These are phyloP conservation scores for Austrolebias charrua DNA, from an alignment of 2,797 vertebrate genomes.

Conservation along the genomic window DNA sequence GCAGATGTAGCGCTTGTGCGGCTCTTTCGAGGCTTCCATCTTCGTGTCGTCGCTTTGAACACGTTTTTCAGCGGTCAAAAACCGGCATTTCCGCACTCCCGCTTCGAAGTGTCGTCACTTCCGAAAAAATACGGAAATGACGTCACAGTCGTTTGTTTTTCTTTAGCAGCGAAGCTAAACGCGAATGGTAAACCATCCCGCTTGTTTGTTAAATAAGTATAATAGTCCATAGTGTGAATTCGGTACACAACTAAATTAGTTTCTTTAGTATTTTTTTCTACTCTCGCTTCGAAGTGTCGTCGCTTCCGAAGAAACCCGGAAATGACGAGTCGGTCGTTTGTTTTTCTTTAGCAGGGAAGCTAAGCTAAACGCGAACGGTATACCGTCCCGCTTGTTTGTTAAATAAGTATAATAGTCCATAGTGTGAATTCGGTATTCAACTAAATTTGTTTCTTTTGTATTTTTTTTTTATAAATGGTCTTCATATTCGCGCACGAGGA, in stretches of 20 bases:
- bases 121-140: background rate
- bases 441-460: rapidly evolving
- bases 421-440: background rate
- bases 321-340: background rate
- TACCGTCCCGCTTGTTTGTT: no score
- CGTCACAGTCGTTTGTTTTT: background rate
- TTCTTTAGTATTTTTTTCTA: background rate
- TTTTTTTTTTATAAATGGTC: rapidly evolving
- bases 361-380: no score
- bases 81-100: slow-evolving; percentile 30
- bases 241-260: rapidly evolving
- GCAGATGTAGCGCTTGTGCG: slow-evolving; percentile 81
- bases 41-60: background rate
- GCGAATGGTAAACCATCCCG: slow-evolving; percentile 15
- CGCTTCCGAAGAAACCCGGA: slow-evolving; percentile 4
- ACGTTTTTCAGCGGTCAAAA: slow-evolving; percentile 2
- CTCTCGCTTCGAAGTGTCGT: background rate
- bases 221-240: rapidly evolving
- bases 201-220: no score
- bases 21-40: slow-evolving; percentile 39
- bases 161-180: background rate
- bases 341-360: background rate
- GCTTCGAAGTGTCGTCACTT: slow-evolving; percentile 1
- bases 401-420: rapidly evolving
- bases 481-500: rapidly evolving